Evolutionary conservation across 2,797 vertebrate species (phyloP).

Genomic region (Gadopsis marmoratus): DNA sequence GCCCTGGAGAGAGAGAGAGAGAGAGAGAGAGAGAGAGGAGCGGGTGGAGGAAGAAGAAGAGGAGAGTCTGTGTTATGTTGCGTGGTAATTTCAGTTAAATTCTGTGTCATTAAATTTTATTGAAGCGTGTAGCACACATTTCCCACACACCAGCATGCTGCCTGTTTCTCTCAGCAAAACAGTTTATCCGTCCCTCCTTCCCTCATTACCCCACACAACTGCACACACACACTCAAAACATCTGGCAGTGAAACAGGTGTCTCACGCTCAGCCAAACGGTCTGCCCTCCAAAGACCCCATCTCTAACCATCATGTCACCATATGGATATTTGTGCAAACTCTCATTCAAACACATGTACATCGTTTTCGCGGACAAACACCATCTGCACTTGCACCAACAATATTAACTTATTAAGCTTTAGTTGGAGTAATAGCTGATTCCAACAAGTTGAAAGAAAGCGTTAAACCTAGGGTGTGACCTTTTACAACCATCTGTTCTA

Average conservation of each 20-base stretch:
- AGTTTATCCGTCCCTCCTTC: not conserved
- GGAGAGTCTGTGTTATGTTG: constrained; percentile 13
- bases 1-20: constrained; percentile 82
- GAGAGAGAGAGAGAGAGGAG: constrained; percentile 1
- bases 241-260: constrained; percentile 19
- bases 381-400: not conserved
- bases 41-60: not conserved
- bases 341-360: not conserved
- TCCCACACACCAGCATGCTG: constrained; percentile 24
- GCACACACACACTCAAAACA: constrained; percentile 2
- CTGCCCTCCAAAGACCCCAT: not conserved
- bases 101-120: constrained; percentile 40
- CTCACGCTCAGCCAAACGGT: not conserved
- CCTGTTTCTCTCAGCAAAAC: constrained; percentile 1
- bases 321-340: not conserved
- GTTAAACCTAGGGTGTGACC: not conserved
- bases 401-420: not conserved
- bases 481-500: not conserved
- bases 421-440: too few species aligned
- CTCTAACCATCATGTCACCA: not conserved
- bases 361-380: not conserved
- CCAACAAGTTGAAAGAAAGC: not conserved
- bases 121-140: not conserved
- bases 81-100: constrained; percentile 43
- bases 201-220: not conserved